A percentile compares a stretch with the other conserved stretches of the same genome.
Evolutionary conservation across 2,113 vertebrate species (phyloP).

Genomic region (Vireo altiloquus): DNA sequence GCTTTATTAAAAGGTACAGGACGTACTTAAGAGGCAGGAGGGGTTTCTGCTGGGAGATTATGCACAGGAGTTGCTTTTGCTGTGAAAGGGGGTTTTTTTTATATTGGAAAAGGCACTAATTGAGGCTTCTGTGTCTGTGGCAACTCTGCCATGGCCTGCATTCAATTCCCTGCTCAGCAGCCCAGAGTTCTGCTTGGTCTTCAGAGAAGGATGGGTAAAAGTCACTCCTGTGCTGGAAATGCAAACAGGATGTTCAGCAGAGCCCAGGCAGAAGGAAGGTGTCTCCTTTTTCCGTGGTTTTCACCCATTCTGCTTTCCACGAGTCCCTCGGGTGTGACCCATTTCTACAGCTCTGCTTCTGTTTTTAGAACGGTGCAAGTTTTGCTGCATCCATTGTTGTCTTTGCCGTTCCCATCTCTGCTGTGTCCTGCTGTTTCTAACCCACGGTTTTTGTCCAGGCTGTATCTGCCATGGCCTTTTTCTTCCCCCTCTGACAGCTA

Average conservation of each 20-base stretch:
- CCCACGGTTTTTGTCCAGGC: background rate
- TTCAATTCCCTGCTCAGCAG: background rate
- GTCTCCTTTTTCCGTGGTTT: background rate
- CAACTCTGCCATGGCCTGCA: background rate
- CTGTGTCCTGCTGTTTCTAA: background rate
- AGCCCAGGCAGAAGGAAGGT: background rate
- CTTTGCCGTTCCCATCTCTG: background rate
- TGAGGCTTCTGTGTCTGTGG: background rate
- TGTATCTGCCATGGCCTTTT: background rate
- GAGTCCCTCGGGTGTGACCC: background rate
- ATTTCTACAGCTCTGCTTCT: background rate
- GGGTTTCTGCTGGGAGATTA: background rate
- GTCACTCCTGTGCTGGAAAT: background rate
- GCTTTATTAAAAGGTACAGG: slow-evolving; percentile 15
- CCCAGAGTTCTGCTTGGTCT: background rate
- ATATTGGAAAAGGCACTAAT: background rate
- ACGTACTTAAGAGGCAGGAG: background rate
- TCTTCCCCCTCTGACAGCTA: background rate
- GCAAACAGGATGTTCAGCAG: background rate
- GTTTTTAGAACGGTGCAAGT: background rate
- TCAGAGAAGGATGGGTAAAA: background rate
- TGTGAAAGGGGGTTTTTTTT: background rate
- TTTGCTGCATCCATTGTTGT: background rate
- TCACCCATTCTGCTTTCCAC: background rate
- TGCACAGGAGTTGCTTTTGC: background rate